Base-by-base conservation (phyloP, 2,888 invertebrate genomes). In the Caradrina clavipalpis region DNA sequence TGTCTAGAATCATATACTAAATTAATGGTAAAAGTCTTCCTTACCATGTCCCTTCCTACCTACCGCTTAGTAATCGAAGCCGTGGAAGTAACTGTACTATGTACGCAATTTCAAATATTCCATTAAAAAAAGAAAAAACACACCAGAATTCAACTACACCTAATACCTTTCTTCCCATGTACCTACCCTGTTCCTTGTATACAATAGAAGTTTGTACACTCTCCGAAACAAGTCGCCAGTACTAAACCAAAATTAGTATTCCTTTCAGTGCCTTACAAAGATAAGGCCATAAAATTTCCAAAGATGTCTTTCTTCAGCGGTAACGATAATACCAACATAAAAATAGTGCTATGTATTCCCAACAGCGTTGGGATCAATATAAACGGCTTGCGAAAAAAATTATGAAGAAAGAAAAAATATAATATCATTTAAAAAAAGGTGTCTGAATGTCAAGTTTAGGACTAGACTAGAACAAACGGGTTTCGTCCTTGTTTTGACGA, bases 211-310 rank as follows among this genome's bases (percentile, higher is more conserved):
- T 50, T 67, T 39, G 26, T 47, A 49, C 11, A 21, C 2, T 58
- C 45, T 4, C 1, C 1, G 7, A 59, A 73, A 59, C 47, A 42
- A 73, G 45, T 53, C n/a, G 6, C 1, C n/a, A 1, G 8, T 42
- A 35, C 31, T 78, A 51, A 73, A 64, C 57, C 58, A 50, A 47
- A 69, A 74, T 74, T 74, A 65, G 61, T 74, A 74, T 77, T 78
- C 67, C 13, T 58, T 4, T 11, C 75, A 26, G 8, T 26, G 50
- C 49, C 39, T 49, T 39, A 22, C 10, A 51, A 26, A 49, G 42
- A 61, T 49, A 53, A 35, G n/a, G 45, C 61, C 50, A 59, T 61
- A 58, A 65, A 69, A 79, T 62, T 69, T 31, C 26, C 17, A 39
- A 73, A 55, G 26, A 45, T 26, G 13, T 53, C n/a, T 51, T 35